These are phyloP conservation scores for Capricornis sumatraensis DNA, from an alignment of 2,113 vertebrate species.

Conservation along the genomic window DNA sequence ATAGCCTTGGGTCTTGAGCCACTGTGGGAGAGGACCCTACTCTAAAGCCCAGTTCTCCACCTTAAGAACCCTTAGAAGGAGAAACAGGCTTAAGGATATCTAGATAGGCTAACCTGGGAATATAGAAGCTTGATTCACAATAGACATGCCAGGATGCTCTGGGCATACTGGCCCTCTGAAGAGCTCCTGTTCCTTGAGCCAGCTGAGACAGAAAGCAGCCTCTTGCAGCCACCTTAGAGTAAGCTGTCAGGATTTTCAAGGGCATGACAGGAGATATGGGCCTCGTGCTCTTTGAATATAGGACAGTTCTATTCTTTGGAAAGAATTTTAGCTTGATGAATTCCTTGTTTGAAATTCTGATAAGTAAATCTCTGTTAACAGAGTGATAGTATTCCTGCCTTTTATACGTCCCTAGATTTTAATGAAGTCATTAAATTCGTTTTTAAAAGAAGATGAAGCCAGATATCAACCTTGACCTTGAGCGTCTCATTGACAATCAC, in stretches of 20 bases:
- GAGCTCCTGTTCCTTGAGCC: neutral
- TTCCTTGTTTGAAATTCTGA: constrained; percentile 68
- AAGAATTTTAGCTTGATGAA: constrained; percentile 65
- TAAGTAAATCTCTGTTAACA: constrained; percentile 66
- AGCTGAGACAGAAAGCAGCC: neutral
- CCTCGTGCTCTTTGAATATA: constrained; percentile 36
- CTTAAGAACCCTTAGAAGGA: neutral
- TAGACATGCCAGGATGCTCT: neutral
- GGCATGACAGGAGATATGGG: neutral
- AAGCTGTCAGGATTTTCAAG: constrained; percentile 15
- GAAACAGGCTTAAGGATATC: neutral
- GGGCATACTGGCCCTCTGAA: neutral
- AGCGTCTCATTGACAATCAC: constrained; percentile 51
- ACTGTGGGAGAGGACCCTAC: neutral
- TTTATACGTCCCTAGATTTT: constrained; percentile 61
- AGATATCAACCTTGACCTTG: constrained; percentile 64
- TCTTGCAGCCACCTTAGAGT: neutral
- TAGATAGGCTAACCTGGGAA: neutral
- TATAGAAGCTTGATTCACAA: neutral
- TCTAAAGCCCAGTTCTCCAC: neutral
- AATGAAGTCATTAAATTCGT: constrained; percentile 72
- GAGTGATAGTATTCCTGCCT: constrained; percentile 43
- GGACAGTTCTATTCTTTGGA: constrained; percentile 6
- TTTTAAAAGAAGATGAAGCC: constrained; percentile 58
- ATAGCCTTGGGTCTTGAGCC: neutral